A percentile compares a stretch with the other conserved stretches of the same genome.
These are phyloP conservation scores for Umimayanthus kanabou DNA, from an alignment of 92 coral and sea anemone species.

Conservation along the genomic window DNA sequence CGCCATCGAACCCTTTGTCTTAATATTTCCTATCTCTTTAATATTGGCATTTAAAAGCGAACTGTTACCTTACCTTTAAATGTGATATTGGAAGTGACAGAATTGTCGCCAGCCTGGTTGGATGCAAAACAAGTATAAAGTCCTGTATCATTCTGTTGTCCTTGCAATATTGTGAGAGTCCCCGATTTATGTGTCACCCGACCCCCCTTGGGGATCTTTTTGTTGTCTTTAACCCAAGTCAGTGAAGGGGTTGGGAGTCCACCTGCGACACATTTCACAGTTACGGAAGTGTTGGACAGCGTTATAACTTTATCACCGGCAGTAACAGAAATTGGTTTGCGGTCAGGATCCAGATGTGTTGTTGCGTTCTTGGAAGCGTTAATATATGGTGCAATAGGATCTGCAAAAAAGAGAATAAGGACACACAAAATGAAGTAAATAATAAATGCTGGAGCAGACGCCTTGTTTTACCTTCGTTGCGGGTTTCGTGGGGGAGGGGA, in stretches of 20 bases:
- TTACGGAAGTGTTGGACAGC: conserved; percentile 22
- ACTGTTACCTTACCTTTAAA: conserved; percentile 19
- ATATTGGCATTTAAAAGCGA: background rate
- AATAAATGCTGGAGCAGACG: no score
- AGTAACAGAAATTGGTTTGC: background rate
- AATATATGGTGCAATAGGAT: conserved; percentile 29
- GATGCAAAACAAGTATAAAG: conserved; percentile 16
- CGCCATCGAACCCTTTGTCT: no score
- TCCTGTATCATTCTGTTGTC: conserved; percentile 26
- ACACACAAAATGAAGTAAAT: background rate
- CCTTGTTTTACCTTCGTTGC: no score
- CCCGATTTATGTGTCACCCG: conserved; percentile 8
- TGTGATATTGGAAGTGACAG: conserved; percentile 24
- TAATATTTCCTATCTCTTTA: no score
- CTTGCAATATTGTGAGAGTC: conserved; percentile 1
- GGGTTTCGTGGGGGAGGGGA: no score
- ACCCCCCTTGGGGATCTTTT: conserved; percentile 27
- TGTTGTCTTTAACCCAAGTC: conserved; percentile 12
- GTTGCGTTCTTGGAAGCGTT: conserved; percentile 5
- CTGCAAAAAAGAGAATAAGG: background rate
- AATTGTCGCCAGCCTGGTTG: conserved; percentile 23
- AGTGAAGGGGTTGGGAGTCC: conserved; percentile 28
- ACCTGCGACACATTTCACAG: background rate
- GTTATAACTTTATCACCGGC: conserved; percentile 17
- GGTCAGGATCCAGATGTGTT: conserved; percentile 14